Evolutionary conservation across 1,140 invertebrate species (phyloP).

Genomic region (Ostrea denselamellosa): DNA sequence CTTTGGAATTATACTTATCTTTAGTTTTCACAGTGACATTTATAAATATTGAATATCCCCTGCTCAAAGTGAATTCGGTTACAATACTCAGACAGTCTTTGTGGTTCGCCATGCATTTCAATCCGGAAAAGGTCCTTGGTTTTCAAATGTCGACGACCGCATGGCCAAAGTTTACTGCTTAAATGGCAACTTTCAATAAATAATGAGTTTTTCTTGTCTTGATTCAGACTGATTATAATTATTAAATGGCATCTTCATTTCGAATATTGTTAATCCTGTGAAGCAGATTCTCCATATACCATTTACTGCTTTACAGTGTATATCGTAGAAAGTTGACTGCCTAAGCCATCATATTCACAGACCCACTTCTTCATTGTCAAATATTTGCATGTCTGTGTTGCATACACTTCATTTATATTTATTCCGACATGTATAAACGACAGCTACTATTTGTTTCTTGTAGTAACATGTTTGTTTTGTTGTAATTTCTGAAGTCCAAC

Average conservation of each 20-base stretch:
- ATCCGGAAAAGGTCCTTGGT: neutral
- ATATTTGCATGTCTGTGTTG: too few species aligned
- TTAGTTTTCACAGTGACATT: conserved; percentile 6
- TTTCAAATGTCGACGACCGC: neutral
- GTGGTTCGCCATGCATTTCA: neutral
- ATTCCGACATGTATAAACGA: too few species aligned
- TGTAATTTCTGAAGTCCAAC: too few species aligned
- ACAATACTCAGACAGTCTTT: neutral
- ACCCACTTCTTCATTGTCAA: too few species aligned
- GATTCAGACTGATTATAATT: neutral
- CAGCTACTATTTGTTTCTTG: too few species aligned
- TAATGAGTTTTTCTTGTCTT: neutral
- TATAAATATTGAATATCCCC: conserved; percentile 3
- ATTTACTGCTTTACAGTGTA: too few species aligned
- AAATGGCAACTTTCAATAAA: neutral
- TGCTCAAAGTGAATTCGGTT: neutral
- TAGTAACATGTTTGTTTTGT: too few species aligned
- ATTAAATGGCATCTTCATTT: neutral
- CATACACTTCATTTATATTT: too few species aligned
- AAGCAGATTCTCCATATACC: neutral
- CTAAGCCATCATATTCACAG: too few species aligned
- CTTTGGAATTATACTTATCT: conserved; percentile 13
- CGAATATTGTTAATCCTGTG: neutral
- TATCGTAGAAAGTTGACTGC: too few species aligned
- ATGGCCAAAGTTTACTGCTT: neutral